Evolutionary conservation across 2,797 vertebrate genomes (phyloP), one percentile per base, ranked within the genome.

Genomic region (Tolypeutes matacus): DNA sequence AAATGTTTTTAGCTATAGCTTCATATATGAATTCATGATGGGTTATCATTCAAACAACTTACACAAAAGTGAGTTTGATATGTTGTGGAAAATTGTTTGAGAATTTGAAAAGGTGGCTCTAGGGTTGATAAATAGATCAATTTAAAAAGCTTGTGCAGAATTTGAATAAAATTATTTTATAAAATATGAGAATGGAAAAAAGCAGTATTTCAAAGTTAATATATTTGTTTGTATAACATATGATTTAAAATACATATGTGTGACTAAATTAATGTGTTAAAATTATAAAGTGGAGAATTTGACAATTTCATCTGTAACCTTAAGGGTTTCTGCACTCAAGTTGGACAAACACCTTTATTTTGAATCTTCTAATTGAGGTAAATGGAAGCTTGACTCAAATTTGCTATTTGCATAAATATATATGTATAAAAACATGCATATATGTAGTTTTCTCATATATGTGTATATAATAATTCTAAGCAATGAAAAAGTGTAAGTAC

Each of bases 91-190:
- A 89, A 93, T 75, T 86, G 92, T 83, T 94, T 78, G 76, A 69
- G 46, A 34, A 84, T 89, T 85, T 3, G 34, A 76, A 77, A 91
- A 69, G 2, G 5, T 88, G 69, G 8, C 29, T 76, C 15, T 56
- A 73, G 9, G 46, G 29, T 78, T 83, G 75, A 83, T 12, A 86
- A 90, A 93, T 69, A 92, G 2, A 75, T 70, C 65, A n/a, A 84
- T 87, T 36, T 88, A 77, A 94, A 56, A 92, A 36, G 23, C 10
- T 25, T 83, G 13, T 82, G 56, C 87, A 81, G 34, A 81, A 85
- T 73, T 87, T 89, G 69, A 94, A 86, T 78, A 84, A 77, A 78
- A 51, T 78, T 75, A 64, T 56, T 75, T 95, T 86, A 42, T 93
- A 36, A 88, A 67, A 9, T 36, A 64, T 69, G 58, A 78, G 42